Base-by-base conservation (phyloP, 2,113 vertebrate species). In the Typhlomys cinereus region DNA sequence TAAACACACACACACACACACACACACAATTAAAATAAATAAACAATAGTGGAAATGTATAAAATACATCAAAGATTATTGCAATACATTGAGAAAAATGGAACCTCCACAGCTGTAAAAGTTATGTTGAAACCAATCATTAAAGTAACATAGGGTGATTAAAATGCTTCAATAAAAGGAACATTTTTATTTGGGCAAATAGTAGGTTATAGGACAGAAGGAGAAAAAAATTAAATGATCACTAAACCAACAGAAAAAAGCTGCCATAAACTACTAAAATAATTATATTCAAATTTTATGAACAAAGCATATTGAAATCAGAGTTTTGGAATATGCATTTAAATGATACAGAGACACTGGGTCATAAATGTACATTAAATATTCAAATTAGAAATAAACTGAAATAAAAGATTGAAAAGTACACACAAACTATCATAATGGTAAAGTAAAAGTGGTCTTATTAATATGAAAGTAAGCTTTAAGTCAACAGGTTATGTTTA, bases 131-230 rank as follows among this genome's bases (percentile, higher is more conserved):
- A 15, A 81, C 25, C 48, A 3, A 69, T 12, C 29, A 31, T 46
- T 71, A 89, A 21, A 41, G 2, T 7, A 27, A 70, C 36, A 25
- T 70, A 25, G 62, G 13, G 59, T 57, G 61, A 87, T 57, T 88
- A 74, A 85, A 70, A 39, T 61, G 7, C 21, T 61, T 36, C 20
- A 36, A 18, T 74, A 69, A 88, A 61, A 52, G 1, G 36, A 69
- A 74, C 59, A 41, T 31, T 83, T 46, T 91, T 62, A 61, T 64
- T 50, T 88, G 61, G 74, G 50, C 20, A 61, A 91, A 93, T 81
- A 12, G 39, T 85, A 71, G n/a, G 75, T 61, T 62, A 10, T 80
- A 41, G 39, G 64, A 64, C 11, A 62, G 14, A 88, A 71, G 44
- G 73, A 44, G 8, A 80, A 83, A 14, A 70, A 62, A 36, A 44